Conservation (phyloP, 1,140 invertebrate species). For the Formica selysi region DNA sequence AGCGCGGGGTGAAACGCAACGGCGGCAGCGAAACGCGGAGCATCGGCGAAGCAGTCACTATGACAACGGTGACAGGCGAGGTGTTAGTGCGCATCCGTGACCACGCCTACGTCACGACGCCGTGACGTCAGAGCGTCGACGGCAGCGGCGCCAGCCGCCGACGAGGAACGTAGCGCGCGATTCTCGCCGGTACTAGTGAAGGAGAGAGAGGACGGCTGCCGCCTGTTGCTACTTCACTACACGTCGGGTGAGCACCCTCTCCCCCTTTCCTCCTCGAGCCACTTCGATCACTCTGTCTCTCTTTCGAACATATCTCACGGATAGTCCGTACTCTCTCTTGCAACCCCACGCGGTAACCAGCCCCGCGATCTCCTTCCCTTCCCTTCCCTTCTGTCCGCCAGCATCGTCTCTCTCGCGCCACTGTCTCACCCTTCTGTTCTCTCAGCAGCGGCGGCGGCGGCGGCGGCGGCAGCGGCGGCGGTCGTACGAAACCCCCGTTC, state of each 20-base stretch:
- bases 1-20: conserved; percentile 71
- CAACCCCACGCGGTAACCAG: conserved; percentile 56
- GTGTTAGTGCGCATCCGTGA: conserved; percentile 86
- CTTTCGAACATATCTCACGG: conserved; percentile 25
- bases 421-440: conserved; percentile 28
- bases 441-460: conserved; percentile 16
- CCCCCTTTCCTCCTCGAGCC: conserved; percentile 56
- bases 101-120: conserved; percentile 85
- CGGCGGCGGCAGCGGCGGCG: neutral
- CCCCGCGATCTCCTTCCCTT: conserved; percentile 12
- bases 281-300: conserved; percentile 39
- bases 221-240: conserved; percentile 82
- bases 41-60: conserved; percentile 84
- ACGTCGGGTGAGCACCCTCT: conserved; percentile 67
- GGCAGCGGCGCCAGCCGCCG: conserved; percentile 76
- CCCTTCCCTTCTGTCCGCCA: neutral
- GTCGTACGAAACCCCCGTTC: conserved; percentile 66
- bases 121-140: conserved; percentile 83
- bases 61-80: conserved; percentile 85
- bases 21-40: conserved; percentile 79
- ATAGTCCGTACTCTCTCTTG: conserved; percentile 53
- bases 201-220: conserved; percentile 75
- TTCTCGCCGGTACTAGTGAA: conserved; percentile 70
- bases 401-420: neutral
- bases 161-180: conserved; percentile 78